Percentiles rank a stretch among this genome's conserved stretches.
phyloP scores from a whole-genome alignment of 2,888 invertebrate species.

The Tachina fera region DNA sequence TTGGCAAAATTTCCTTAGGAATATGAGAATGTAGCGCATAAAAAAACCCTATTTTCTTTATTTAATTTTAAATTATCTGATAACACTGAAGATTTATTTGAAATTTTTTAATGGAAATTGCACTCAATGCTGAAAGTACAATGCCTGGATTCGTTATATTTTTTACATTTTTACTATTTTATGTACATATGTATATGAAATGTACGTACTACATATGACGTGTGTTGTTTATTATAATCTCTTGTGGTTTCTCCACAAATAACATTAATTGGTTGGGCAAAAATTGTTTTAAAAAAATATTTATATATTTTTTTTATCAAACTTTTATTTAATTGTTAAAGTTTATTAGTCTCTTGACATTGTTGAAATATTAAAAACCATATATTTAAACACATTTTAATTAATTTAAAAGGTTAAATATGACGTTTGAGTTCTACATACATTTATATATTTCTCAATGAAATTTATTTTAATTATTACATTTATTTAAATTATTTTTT shows the following conservation, averaged over 20 bases:
- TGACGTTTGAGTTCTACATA: slow-evolving; percentile 39
- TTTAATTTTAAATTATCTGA: not conserved
- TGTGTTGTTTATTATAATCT: slow-evolving; percentile 45
- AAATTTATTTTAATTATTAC: slow-evolving; percentile 20
- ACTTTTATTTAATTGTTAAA: slow-evolving; percentile 45
- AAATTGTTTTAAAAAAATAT: slow-evolving; percentile 27
- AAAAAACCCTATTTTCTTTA: not conserved
- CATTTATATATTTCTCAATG: not conserved
- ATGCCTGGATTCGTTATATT: slow-evolving; percentile 20
- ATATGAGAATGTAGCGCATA: not conserved
- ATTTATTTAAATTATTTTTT: not conserved
- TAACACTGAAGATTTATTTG: slow-evolving; percentile 24
- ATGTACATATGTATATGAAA: not conserved
- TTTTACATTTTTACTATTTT: not conserved
- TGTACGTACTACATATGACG: slow-evolving; percentile 13
- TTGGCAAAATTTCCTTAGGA: not conserved
- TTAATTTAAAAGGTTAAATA: slow-evolving; percentile 44
- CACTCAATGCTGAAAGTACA: not conserved
- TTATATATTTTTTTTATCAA: not conserved
- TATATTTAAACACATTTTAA: slow-evolving; percentile 22
- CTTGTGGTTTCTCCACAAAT: slow-evolving; percentile 56
- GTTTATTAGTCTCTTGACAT: slow-evolving; percentile 20
- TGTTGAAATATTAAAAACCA: not conserved
- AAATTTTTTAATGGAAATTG: slow-evolving; percentile 18
- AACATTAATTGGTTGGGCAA: slow-evolving; percentile 37